A percentile compares a stretch with the other conserved stretches of the same genome.
Conservation (phyloP, 2,113 vertebrate species). For the Lutjanus erythropterus region DNA sequence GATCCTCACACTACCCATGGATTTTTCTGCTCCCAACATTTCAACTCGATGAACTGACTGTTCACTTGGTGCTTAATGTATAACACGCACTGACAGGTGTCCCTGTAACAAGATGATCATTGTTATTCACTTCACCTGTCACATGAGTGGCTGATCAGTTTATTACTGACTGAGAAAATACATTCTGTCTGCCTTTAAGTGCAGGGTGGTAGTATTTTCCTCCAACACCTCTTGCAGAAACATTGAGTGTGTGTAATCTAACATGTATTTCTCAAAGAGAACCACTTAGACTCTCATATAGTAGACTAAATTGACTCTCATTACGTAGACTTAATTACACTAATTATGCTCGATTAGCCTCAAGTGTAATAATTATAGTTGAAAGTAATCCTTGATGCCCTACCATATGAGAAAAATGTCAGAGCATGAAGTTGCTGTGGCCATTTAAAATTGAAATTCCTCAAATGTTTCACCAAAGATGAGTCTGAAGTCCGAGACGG, state of each 20-base stretch:
- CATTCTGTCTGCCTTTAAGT: too few relatives aligned
- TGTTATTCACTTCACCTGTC: too few relatives aligned
- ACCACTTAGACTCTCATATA: background rate
- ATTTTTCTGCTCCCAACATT: too few relatives aligned
- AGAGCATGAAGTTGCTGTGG: background rate
- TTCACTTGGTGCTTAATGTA: too few relatives aligned
- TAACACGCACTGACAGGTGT: too few relatives aligned
- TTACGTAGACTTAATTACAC: conserved; percentile 4
- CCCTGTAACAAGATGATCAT: too few relatives aligned
- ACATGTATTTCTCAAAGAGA: conserved; percentile 1
- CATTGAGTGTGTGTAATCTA: background rate
- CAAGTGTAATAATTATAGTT: conserved; percentile 15
- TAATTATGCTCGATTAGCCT: conserved; percentile 24
- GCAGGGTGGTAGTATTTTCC: background rate
- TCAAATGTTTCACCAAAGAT: background rate
- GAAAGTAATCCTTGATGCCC: background rate
- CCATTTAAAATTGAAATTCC: conserved; percentile 2
- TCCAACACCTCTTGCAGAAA: background rate
- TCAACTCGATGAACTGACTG: too few relatives aligned
- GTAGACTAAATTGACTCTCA: background rate
- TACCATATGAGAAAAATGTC: background rate
- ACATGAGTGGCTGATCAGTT: too few relatives aligned
- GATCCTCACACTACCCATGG: too few relatives aligned
- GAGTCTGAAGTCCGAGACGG: background rate
- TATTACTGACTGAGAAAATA: too few relatives aligned